phyloP scores from a whole-genome alignment of 2,113 vertebrate species.

The Taurulus bubalis region DNA sequence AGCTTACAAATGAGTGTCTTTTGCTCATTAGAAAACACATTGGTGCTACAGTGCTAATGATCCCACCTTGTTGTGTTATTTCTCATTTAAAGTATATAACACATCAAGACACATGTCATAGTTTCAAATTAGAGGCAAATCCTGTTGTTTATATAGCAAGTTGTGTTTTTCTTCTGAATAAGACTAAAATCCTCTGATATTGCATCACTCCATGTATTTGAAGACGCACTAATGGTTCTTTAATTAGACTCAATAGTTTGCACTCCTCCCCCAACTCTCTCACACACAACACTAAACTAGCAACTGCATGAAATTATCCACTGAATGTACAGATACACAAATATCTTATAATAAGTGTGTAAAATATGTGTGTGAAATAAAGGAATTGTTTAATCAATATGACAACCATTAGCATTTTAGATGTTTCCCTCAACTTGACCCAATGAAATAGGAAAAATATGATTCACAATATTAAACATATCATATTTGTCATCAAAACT shows the following conservation, averaged over 20 bases:
- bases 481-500: not conserved
- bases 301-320: constrained; percentile 3
- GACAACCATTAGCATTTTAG: not conserved
- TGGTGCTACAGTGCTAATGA: constrained; percentile 44
- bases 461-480: not conserved
- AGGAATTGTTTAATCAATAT: not conserved
- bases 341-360: not conserved
- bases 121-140: constrained; percentile 22
- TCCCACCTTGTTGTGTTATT: constrained; percentile 29
- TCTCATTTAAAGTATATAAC: constrained; percentile 36
- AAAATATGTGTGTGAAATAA: constrained; percentile 6
- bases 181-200: constrained; percentile 31
- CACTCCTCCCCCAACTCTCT: constrained; percentile 50
- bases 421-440: not conserved
- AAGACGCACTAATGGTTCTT: constrained; percentile 71
- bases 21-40: constrained; percentile 63
- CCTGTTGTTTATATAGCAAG: not conserved
- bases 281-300: constrained; percentile 13
- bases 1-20: constrained; percentile 74
- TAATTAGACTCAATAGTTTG: constrained; percentile 74
- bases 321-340: constrained; percentile 2
- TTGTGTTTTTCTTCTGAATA: not conserved
- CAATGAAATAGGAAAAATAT: not conserved
- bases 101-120: constrained; percentile 20
- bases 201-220: constrained; percentile 36